phyloP scores from a whole-genome alignment of 2,113 vertebrate species.

The Neodontobutis hainanensis region DNA sequence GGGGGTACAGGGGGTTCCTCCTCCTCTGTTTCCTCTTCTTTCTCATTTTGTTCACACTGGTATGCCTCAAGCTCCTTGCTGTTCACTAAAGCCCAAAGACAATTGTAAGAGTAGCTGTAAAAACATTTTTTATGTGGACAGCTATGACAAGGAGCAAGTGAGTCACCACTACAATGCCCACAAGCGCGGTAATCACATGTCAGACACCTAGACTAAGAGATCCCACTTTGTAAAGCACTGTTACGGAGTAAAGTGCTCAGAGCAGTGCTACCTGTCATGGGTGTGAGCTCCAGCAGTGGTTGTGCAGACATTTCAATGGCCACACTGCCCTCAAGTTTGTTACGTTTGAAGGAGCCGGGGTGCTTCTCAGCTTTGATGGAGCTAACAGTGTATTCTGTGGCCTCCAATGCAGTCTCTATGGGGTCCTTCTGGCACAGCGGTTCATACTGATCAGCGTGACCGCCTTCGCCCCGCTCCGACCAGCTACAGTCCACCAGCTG shows the following conservation, averaged over 20 bases:
- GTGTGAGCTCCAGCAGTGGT: conserved; percentile 77
- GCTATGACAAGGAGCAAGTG: conserved; percentile 34
- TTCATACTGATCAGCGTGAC: conserved; percentile 36
- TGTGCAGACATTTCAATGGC: conserved; percentile 77
- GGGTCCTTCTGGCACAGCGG: conserved; percentile 30
- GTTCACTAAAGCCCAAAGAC: conserved; percentile 65
- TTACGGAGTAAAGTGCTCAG: conserved; percentile 7
- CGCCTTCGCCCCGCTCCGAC: conserved; percentile 47
- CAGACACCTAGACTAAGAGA: conserved; percentile 36
- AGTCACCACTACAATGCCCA: conserved; percentile 35
- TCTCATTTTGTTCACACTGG: conserved; percentile 51
- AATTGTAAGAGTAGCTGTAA: conserved; percentile 6
- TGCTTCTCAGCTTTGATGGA: conserved; percentile 65
- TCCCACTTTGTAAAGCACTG: conserved; percentile 18
- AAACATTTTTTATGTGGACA: conserved; percentile 22
- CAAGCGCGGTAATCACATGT: conserved; percentile 25
- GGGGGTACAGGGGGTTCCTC: conserved; percentile 76
- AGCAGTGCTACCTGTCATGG: conserved; percentile 75
- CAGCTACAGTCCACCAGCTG: conserved; percentile 53
- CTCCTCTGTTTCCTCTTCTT: conserved; percentile 65
- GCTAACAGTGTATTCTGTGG: conserved; percentile 60
- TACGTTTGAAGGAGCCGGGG: conserved; percentile 65
- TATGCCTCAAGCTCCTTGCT: conserved; percentile 77
- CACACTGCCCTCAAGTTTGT: conserved; percentile 64
- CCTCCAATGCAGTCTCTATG: conserved; percentile 57